phyloP scores from a whole-genome alignment of 2,888 invertebrate species.

The Eurois occulta region DNA sequence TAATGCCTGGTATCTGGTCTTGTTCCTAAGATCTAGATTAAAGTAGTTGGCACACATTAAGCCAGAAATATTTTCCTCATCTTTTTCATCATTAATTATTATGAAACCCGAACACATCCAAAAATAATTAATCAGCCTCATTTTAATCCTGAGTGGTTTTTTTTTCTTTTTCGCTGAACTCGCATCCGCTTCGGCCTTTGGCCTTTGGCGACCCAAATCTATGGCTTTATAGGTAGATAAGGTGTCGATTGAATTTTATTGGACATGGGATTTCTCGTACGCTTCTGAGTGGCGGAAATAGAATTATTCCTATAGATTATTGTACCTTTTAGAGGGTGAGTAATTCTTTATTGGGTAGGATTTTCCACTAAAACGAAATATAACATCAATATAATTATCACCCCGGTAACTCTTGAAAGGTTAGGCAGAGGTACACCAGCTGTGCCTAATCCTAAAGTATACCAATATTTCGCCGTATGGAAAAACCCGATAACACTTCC shows the following conservation, averaged over 20 bases:
- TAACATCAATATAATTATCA: neutral
- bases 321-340: too few species aligned
- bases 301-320: neutral
- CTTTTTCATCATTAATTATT: neutral
- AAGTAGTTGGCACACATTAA: neutral
- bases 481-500: neutral
- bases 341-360: neutral
- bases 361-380: neutral
- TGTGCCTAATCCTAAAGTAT: neutral
- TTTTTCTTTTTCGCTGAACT: constrained; percentile 4
- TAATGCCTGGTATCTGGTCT: too few species aligned
- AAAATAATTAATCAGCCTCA: neutral
- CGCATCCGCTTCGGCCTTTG: constrained; percentile 24
- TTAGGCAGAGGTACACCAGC: neutral
- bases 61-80: neutral
- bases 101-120: neutral
- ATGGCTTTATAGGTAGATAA: constrained; percentile 14
- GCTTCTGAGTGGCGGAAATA: neutral
- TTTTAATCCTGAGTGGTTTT: neutral
- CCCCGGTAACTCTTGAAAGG: neutral
- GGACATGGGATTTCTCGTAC: neutral
- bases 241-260: neutral
- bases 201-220: constrained; percentile 50
- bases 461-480: neutral
- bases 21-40: neutral